Evolutionary conservation across 2,888 invertebrate genomes (phyloP).

Genomic region (Pseudoips prasinana): DNA sequence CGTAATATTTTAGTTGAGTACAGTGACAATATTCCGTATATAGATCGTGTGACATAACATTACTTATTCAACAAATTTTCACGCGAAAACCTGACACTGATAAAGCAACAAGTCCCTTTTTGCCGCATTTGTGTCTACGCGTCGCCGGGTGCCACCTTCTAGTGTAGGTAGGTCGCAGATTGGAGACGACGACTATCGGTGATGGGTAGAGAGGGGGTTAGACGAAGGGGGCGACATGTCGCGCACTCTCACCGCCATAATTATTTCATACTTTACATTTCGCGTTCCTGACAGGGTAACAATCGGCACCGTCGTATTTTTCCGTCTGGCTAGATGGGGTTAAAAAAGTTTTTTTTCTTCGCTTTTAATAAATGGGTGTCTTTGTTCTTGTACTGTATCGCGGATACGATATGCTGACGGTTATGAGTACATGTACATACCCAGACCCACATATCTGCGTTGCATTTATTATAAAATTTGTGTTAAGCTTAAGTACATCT

Average conservation of each 20-base stretch:
- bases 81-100: slow-evolving; percentile 59
- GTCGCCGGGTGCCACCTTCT: slow-evolving; percentile 36
- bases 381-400: slow-evolving; percentile 20
- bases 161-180: slow-evolving; percentile 32
- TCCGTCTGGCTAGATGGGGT: slow-evolving; percentile 55
- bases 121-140: slow-evolving; percentile 62
- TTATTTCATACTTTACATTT: slow-evolving; percentile 76
- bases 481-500: no score
- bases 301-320: slow-evolving; percentile 64
- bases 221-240: slow-evolving; percentile 41
- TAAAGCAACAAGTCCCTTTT: slow-evolving; percentile 77
- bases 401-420: slow-evolving; percentile 8
- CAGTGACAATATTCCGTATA: slow-evolving; percentile 26
- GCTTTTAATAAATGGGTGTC: slow-evolving; percentile 45
- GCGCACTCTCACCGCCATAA: slow-evolving; percentile 65
- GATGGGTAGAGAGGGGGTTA: slow-evolving; percentile 22
- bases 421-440: no score
- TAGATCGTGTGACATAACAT: slow-evolving; percentile 34
- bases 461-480: no score
- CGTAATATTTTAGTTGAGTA: slow-evolving; percentile 11
- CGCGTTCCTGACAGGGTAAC: slow-evolving; percentile 61
- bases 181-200: slow-evolving; percentile 35
- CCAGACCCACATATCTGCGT: no score
- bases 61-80: slow-evolving; percentile 50
- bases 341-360: slow-evolving; percentile 38